Evolutionary conservation across 2,113 vertebrate genomes (phyloP), one percentile per base, ranked within the genome.

Genomic region (Hippoglossus stenolepis): DNA sequence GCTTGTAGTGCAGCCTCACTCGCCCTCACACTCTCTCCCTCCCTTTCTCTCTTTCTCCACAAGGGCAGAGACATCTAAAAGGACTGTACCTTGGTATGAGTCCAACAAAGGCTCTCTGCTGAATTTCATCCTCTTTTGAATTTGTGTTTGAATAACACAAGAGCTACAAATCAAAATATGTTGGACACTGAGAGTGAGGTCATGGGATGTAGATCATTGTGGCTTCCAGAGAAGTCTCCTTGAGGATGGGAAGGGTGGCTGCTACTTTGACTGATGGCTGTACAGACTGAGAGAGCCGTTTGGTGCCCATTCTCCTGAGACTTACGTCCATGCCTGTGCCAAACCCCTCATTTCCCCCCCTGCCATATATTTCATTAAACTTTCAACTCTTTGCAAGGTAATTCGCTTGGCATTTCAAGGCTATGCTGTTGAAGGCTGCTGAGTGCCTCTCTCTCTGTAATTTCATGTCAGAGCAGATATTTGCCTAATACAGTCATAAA

Each of bases 101-200:
- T 92, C 92, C 92, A 93, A 93, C 89, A 92, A 93, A 93, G 90
- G 91, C 89, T 91, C 84, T 92, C 89, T 75, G 62, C 84, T 79
- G 89, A 92, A 90, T 93, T 92, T 91, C 87, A 90, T 93, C 87
- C 87, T 88, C 90, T 68, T 85, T 90, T 87, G 90, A 91, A 90
- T 91, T 81, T 87, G 87, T 86, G 89, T 92, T 91, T 92, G 93
- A 93, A 93, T 90, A 93, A 92, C 90, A 90, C 89, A 85, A 58
- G 4, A 65, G 91, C 88, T 64, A 92, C 93, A 93, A 93, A 92
- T 93, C 91, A 91, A 91, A 92, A 89, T 75, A 87, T 90, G 90
- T 82, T 74, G 82, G 90, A 89, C 85, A 85, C 80, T 60, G 68
- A 83, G 86, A 91, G 90, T 91, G 90, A 92, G 89, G 91, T 92